Evolutionary conservation across 2,888 invertebrate species (phyloP), one percentile per base, ranked within the genome.

Genomic region (Leptothorax acervorum): DNA sequence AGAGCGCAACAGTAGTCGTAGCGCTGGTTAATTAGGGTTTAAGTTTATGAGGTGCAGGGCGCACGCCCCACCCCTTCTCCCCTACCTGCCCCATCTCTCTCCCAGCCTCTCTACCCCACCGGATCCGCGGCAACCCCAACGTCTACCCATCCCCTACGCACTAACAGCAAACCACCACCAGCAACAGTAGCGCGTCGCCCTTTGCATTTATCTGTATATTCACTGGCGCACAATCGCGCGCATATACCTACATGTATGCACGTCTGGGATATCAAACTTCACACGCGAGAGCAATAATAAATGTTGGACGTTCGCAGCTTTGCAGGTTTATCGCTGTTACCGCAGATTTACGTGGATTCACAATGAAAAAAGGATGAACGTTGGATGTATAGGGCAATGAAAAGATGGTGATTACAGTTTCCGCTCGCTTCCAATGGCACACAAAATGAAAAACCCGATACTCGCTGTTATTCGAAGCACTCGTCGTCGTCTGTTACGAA

Each of bases 11-110:
- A 94, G 95, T 94, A 94, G 94, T 94, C 92, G 94, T 94, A 94
- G 94, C 94, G 94, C 94, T 94, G 95, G 95, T 95, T 95, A 95
- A 95, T 95, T 94, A 95, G 95, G 94, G 94, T 94, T 94, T 93
- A 94, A 95, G 95, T 95, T 95, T 95, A 95, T 94, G 95, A 95
- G 95, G 95, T 95, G 95, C 95, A 95, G 95, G 93, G 94, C 94
- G 94, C 93, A 93, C 92, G 92, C 90, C 92, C 90, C 88, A 91
- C 92, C 90, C 91, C 90, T 87, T 87, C 74, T 31, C 78, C 70
- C 60, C 87, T 85, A 74, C 83, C 84, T 74, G 75, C 87, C 85
- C 87, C 86, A 74, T 79, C 88, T 81, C 78, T 71, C 86, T 82
- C 85, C 75, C 86, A 84, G 8, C 83, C 75, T 84, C 84, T 83